Conservation (phyloP, 2,113 vertebrate genomes). For the Oenanthe oenanthe region DNA sequence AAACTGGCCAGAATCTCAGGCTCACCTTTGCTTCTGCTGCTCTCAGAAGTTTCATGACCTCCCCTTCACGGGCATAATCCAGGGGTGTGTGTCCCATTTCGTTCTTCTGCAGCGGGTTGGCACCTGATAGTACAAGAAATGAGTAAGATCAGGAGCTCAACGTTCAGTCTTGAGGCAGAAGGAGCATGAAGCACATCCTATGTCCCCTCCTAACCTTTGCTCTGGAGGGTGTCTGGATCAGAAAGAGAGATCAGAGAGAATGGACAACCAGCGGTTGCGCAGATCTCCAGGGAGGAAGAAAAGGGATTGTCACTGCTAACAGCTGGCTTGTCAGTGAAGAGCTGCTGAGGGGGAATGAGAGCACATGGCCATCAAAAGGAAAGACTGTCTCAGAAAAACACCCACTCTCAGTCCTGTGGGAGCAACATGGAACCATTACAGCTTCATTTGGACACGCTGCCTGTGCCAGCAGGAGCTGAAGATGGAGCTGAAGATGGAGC, state of each 20-base stretch:
- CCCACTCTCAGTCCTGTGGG: background rate
- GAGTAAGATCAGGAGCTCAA: background rate
- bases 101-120: conserved; percentile 89
- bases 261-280: accelerated
- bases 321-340: background rate
- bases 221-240: background rate
- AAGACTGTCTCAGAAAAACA: background rate
- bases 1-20: background rate
- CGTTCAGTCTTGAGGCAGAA: conserved; percentile 24
- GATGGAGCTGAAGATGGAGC: background rate
- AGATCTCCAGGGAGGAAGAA: background rate
- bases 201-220: background rate
- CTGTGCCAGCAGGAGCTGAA: background rate
- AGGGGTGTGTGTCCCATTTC: conserved; percentile 88
- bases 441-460: accelerated
- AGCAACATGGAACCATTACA: background rate
- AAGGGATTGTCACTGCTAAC: background rate
- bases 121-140: conserved; percentile 79
- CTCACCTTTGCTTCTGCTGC: conserved; percentile 86
- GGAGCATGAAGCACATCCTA: background rate
- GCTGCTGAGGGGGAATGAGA: background rate
- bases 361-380: background rate
- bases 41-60: conserved; percentile 82
- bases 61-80: conserved; percentile 91
- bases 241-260: background rate